These are phyloP conservation scores for Callorhinus ursinus DNA, from an alignment of 2,113 vertebrate genomes.

Conservation along the genomic window DNA sequence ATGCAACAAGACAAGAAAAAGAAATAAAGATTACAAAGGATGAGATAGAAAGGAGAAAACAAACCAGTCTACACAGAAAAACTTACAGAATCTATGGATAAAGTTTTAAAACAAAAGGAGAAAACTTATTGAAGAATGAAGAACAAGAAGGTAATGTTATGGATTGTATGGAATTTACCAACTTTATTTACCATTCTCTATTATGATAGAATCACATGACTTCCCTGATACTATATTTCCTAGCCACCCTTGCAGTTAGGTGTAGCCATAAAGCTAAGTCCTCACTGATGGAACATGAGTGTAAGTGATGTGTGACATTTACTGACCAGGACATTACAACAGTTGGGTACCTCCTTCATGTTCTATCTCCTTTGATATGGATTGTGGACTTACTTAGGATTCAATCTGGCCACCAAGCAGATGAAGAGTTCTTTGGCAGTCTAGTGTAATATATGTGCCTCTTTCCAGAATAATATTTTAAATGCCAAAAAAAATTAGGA, in stretches of 20 bases:
- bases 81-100: not conserved
- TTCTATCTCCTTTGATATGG: not conserved
- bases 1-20: conserved; percentile 23
- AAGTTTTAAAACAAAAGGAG: not conserved
- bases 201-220: not conserved
- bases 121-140: not conserved
- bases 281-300: not conserved
- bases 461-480: not conserved
- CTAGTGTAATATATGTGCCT: not conserved
- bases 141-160: not conserved
- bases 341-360: not conserved
- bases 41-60: not conserved
- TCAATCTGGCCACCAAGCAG: not conserved
- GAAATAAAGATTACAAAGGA: not conserved
- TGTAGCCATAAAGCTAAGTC: not conserved
- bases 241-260: not conserved
- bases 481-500: not conserved
- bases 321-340: not conserved
- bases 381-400: not conserved
- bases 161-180: not conserved
- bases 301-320: not conserved
- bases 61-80: not conserved
- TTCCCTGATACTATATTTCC: not conserved
- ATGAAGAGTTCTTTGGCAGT: not conserved
- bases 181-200: not conserved